A percentile compares a stretch with the other conserved stretches of the same genome.
These are phyloP conservation scores for Mormyrus iriodes DNA, from an alignment of 2,113 vertebrate genomes.

Conservation along the genomic window DNA sequence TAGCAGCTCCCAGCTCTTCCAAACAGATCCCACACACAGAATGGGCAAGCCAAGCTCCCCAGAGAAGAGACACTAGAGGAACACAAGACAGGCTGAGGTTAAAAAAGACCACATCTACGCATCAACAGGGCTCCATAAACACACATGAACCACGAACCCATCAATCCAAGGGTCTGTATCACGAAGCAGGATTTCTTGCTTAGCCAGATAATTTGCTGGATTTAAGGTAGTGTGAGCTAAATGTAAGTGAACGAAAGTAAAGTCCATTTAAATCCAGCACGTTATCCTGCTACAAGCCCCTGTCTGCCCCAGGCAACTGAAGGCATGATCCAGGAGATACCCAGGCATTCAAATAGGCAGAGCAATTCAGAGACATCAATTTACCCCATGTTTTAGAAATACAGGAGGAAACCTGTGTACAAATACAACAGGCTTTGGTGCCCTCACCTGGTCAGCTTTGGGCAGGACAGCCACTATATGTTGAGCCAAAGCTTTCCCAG, in stretches of 20 bases:
- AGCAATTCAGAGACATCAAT: not conserved
- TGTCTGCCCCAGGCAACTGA: not conserved
- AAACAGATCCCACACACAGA: conserved; percentile 87
- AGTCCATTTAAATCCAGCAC: not conserved
- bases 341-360: not conserved
- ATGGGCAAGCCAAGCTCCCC: conserved; percentile 74
- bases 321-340: not conserved
- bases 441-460: conserved; percentile 65
- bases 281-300: not conserved
- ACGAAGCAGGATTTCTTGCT: not conserved
- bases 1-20: conserved; percentile 86
- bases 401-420: not conserved
- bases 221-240: not conserved
- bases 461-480: conserved; percentile 81
- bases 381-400: not conserved
- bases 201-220: not conserved
- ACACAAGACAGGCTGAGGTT: not conserved
- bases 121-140: not conserved
- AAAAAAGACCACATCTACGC: not conserved
- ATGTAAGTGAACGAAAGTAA: not conserved
- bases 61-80: conserved; percentile 62
- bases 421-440: not conserved
- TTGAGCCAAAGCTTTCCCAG: conserved; percentile 73
- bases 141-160: not conserved
- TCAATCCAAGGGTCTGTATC: not conserved